A percentile compares a stretch with the other conserved stretches of the same genome.
Conservation (phyloP, 2,113 vertebrate genomes). For the Gasterosteus aculeatus region DNA sequence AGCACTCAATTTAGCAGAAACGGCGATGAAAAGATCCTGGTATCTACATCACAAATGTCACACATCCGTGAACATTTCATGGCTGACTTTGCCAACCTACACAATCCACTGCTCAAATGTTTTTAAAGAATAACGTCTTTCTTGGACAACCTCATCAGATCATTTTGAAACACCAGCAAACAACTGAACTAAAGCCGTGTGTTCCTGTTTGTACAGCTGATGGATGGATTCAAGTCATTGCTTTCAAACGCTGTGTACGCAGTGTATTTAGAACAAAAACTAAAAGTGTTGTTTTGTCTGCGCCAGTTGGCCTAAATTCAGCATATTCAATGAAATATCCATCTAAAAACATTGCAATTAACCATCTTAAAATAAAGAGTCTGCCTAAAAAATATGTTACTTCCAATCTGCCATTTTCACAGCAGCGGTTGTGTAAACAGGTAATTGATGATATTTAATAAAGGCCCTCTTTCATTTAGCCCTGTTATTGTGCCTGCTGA, state of each 20-base stretch:
- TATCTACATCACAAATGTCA: background rate
- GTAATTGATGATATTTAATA: too few species aligned
- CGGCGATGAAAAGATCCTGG: background rate
- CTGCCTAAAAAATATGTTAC: too few species aligned
- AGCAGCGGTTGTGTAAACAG: too few species aligned
- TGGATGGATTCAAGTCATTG: too few species aligned
- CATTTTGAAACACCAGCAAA: background rate
- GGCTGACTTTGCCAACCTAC: background rate
- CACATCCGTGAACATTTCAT: background rate
- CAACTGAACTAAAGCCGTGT: background rate
- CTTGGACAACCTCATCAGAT: background rate
- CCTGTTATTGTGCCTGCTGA: too few species aligned
- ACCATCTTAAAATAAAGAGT: background rate
- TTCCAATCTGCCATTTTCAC: too few species aligned
- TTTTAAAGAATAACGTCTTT: too few species aligned
- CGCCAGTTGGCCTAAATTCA: too few species aligned
- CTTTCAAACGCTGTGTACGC: background rate
- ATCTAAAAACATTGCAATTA: background rate
- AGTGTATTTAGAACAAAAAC: too few species aligned
- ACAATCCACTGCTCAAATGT: background rate
- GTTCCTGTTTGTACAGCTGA: too few species aligned
- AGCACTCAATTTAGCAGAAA: constrained; percentile 9
- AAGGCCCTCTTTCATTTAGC: too few species aligned
- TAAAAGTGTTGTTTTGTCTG: too few species aligned
- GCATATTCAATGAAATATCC: background rate